Base-by-base conservation (phyloP, 2,888 invertebrate genomes). In the Ganaspis brasiliensis region DNA sequence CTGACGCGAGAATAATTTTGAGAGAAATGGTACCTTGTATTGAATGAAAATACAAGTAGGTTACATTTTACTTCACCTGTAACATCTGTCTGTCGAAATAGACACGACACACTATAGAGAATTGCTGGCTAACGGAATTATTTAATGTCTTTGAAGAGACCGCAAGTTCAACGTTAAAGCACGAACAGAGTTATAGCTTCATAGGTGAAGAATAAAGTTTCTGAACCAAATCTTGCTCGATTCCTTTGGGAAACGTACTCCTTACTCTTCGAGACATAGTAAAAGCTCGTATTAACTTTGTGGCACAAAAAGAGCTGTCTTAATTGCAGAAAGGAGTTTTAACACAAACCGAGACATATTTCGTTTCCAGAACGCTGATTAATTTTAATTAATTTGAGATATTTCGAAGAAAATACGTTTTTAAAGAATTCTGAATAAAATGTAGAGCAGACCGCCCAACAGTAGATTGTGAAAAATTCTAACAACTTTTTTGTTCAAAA, bases 141-240 rank as follows among this genome's bases (percentile, higher is more conserved):
- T 67, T 49, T 67, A 67, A 67, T 49, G 24, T n/a, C n/a, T n/a
- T n/a, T 9, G 26, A n/a, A n/a, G n/a, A 67, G 67, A 49, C 67
- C 45, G 26, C 67, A 67, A 67, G 67, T 40, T 26, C 24, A 67
- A 49, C 45, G 16, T 67, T 16, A 26, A 24, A 40, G 24, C 24
- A 40, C 45, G 5, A 67, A 21, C n/a, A 37, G 26, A 49, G 67
- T 67, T 67, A n/a, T 45, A 67, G 45, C 40, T 40, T 45, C 45
- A 67, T 67, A 26, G 21, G 40, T 14, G 24, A 67, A 45, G 26
- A 26, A 67, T 24, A 45, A 67, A 67, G 67, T 67, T 67, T 4
- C n/a, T 45, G 24, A n/a, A 21, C 67, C 45, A 24, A 45, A 16
- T 67, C 45, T n/a, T 19, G 45, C n/a, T 67, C 24, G 1, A 45